phyloP scores from a whole-genome alignment of 1,140 invertebrate species.

The Mactra quadrangularis region DNA sequence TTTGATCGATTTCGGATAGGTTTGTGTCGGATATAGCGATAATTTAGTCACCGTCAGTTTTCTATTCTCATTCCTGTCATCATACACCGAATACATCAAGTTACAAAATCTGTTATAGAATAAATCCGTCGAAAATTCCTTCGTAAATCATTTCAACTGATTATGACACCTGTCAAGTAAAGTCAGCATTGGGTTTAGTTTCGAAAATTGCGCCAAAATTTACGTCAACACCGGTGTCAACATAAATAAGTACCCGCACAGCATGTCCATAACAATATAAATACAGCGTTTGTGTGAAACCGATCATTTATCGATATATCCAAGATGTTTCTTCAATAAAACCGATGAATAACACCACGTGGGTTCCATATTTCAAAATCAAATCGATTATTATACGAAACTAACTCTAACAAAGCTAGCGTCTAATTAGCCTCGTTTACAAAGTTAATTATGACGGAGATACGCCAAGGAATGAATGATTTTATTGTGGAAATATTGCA shows the following conservation, averaged over 20 bases:
- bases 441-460: slow-evolving; percentile 37
- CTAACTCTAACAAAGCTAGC: slow-evolving; percentile 39
- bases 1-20: no score
- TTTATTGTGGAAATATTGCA: background rate
- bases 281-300: slow-evolving; percentile 6
- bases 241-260: slow-evolving; percentile 30
- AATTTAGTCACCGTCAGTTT: no score
- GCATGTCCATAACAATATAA: background rate
- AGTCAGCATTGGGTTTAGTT: slow-evolving; percentile 23
- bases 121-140: slow-evolving; percentile 26
- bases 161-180: slow-evolving; percentile 40
- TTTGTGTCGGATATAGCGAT: no score
- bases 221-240: slow-evolving; percentile 54
- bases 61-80: no score
- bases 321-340: slow-evolving; percentile 42
- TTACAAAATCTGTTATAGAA: slow-evolving; percentile 18
- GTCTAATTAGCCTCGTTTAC: slow-evolving; percentile 31
- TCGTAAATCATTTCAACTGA: slow-evolving; percentile 20
- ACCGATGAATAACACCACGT: slow-evolving; percentile 38
- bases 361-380: slow-evolving; percentile 41
- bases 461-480: background rate
- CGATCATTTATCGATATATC: slow-evolving; percentile 41
- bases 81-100: no score
- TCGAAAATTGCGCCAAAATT: slow-evolving; percentile 54
- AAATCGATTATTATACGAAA: slow-evolving; percentile 42